These are phyloP conservation scores for Daphoenositta chrysoptera DNA, from an alignment of 2,113 vertebrate genomes.

Conservation along the genomic window DNA sequence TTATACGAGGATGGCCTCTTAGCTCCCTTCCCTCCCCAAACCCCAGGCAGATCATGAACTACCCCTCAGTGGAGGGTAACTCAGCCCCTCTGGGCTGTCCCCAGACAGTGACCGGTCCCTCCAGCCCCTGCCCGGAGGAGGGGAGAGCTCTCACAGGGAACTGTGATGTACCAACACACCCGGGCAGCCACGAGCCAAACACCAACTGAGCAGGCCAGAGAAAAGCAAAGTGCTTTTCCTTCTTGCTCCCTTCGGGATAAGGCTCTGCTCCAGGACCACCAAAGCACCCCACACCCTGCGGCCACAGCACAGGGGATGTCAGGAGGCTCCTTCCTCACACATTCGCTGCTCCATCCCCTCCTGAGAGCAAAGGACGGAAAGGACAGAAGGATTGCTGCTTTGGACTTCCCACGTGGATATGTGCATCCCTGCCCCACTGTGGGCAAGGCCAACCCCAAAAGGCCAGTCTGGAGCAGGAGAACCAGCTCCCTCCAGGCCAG, in stretches of 20 bases:
- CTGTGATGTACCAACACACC: fast-evolving
- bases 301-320: fast-evolving
- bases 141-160: not conserved
- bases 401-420: fast-evolving
- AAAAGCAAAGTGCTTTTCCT: not conserved
- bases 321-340: not conserved
- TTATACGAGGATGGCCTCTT: not conserved
- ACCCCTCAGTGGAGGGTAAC: fast-evolving
- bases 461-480: not conserved
- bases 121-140: not conserved
- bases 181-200: not conserved
- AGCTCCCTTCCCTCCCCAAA: not conserved
- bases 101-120: fast-evolving
- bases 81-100: not conserved
- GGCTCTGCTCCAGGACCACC: fast-evolving
- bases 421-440: fast-evolving
- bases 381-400: not conserved
- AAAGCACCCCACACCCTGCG: fast-evolving
- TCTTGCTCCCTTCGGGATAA: not conserved
- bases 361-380: not conserved
- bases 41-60: not conserved
- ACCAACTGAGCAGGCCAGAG: not conserved
- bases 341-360: not conserved
- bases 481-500: not conserved
- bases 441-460: not conserved